These are phyloP conservation scores for Pantherophis alleghaniensis DNA, from an alignment of 2,797 vertebrate species.

Conservation along the genomic window DNA sequence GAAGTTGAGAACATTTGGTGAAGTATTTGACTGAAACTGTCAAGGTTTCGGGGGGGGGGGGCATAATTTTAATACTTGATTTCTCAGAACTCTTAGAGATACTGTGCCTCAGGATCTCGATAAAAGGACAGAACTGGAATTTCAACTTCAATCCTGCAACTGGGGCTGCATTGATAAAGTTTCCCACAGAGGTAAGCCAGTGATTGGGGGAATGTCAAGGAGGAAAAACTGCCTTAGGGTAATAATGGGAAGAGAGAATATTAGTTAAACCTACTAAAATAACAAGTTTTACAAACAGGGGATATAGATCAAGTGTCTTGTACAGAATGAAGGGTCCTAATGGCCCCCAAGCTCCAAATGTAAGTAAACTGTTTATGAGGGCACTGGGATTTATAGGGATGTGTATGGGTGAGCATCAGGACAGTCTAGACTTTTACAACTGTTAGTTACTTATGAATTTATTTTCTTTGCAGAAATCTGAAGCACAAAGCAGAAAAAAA, in stretches of 20 bases:
- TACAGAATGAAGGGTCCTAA: not conserved
- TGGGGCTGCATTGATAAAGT: not conserved
- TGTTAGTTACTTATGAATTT: not conserved
- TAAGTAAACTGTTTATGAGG: not conserved
- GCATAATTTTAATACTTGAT: not conserved
- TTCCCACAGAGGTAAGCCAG: not conserved
- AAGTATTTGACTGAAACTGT: not conserved
- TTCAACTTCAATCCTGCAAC: not conserved
- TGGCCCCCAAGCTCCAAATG: not conserved
- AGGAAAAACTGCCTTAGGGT: not conserved
- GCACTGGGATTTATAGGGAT: not conserved
- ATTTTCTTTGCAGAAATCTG: not conserved
- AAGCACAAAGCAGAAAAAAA: not conserved
- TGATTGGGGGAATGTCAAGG: not conserved
- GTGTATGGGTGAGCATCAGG: not conserved
- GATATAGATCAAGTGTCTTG: not conserved
- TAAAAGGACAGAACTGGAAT: not conserved
- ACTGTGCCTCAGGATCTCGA: not conserved
- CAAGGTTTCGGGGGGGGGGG: not conserved
- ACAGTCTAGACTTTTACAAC: not conserved
- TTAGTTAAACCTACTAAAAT: not conserved
- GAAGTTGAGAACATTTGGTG: not conserved
- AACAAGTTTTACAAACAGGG: not conserved
- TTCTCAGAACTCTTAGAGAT: not conserved
- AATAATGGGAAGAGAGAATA: not conserved